Evolutionary conservation across 2,797 vertebrate species (phyloP).

Genomic region (Pseudomugil tenellus): DNA sequence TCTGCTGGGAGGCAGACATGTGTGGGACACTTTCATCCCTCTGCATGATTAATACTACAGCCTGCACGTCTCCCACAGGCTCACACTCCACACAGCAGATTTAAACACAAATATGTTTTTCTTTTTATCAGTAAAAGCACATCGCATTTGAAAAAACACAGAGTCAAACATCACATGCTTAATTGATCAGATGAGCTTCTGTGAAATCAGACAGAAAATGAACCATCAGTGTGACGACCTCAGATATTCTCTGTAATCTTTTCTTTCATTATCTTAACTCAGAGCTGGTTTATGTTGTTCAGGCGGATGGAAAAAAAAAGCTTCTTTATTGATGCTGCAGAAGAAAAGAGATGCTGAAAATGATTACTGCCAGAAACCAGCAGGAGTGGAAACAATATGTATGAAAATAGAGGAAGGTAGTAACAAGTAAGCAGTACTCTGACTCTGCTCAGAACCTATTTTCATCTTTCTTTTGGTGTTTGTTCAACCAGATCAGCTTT

Average conservation of each 20-base stretch:
- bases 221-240: not conserved
- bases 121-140: no score
- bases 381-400: not conserved
- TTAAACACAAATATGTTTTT: slow-evolving; percentile 24
- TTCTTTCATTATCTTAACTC: slow-evolving; percentile 23
- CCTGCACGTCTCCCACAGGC: slow-evolving; percentile 36
- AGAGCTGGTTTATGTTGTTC: slow-evolving; percentile 1
- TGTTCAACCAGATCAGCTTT: no score
- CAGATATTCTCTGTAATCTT: slow-evolving; percentile 39
- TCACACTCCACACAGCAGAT: slow-evolving; percentile 43
- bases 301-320: not conserved
- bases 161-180: slow-evolving; percentile 54
- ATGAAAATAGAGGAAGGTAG: not conserved
- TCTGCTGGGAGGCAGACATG: slow-evolving; percentile 46
- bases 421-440: no score
- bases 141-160: slow-evolving; percentile 27
- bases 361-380: not conserved
- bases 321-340: slow-evolving; percentile 3
- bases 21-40: slow-evolving; percentile 68
- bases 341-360: not conserved
- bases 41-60: slow-evolving; percentile 55
- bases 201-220: slow-evolving; percentile 15
- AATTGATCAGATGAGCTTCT: slow-evolving; percentile 58
- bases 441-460: no score
- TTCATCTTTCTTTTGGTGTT: no score